Conservation (phyloP, 2,888 invertebrate genomes). For the Choreutis nemorana region DNA sequence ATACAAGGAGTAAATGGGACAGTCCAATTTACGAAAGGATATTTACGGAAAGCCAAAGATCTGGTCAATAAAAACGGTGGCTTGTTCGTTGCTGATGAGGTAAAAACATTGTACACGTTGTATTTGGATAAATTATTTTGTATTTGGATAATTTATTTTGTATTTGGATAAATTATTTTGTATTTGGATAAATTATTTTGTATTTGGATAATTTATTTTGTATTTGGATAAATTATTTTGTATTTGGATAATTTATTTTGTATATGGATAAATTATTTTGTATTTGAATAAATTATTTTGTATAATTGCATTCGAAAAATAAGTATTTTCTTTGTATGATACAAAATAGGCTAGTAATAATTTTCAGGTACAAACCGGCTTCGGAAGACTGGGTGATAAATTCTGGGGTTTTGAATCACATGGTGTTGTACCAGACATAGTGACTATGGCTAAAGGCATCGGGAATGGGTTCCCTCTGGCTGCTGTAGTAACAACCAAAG, state of each 20-base stretch:
- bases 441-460: slow-evolving; percentile 94
- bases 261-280: background rate
- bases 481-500: slow-evolving; percentile 91
- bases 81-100: slow-evolving; percentile 91
- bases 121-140: background rate
- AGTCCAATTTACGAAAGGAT: slow-evolving; percentile 91
- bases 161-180: background rate
- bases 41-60: slow-evolving; percentile 81
- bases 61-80: slow-evolving; percentile 84
- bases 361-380: slow-evolving; percentile 90
- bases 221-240: background rate
- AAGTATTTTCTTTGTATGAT: background rate
- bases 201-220: background rate
- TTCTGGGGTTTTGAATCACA: slow-evolving; percentile 98
- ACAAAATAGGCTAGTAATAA: too few relatives aligned
- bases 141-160: slow-evolving; percentile 4
- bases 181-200: background rate
- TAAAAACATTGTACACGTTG: slow-evolving; percentile 20
- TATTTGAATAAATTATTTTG: background rate
- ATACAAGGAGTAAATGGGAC: slow-evolving; percentile 97
- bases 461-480: slow-evolving; percentile 97
- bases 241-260: background rate
- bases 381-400: slow-evolving; percentile 91
- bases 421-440: slow-evolving; percentile 89
- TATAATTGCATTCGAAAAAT: background rate